Evolutionary conservation across 1,140 invertebrate species (phyloP).

Genomic region (Metopolophium dirhodum): DNA sequence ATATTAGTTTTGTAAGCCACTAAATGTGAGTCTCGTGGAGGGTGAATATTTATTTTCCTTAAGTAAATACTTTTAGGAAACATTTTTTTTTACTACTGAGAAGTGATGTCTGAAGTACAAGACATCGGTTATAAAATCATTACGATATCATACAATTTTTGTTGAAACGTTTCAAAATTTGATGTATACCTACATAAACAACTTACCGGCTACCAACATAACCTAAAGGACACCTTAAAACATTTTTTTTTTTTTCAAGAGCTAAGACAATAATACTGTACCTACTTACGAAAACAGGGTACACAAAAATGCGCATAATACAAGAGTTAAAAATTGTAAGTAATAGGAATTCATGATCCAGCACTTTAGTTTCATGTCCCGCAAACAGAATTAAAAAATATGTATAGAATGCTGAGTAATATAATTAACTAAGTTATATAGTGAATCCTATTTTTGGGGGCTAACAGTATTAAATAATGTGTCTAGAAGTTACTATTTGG

Average conservation of each 20-base stretch:
- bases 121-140: neutral
- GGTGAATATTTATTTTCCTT: neutral
- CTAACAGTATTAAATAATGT: too few species aligned
- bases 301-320: too few species aligned
- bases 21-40: neutral
- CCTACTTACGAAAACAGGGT: too few species aligned
- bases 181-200: neutral
- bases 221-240: neutral
- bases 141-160: neutral
- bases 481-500: neutral
- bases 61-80: too few species aligned
- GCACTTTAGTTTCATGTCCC: too few species aligned
- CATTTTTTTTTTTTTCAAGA: neutral
- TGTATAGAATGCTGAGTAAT: too few species aligned
- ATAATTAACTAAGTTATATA: too few species aligned
- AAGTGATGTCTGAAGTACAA: neutral
- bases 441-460: too few species aligned
- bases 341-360: too few species aligned
- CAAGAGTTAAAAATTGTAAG: too few species aligned
- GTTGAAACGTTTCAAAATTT: neutral
- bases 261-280: too few species aligned
- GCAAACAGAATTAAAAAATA: too few species aligned
- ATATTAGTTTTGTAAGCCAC: neutral
- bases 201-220: neutral
- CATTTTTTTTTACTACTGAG: neutral